Evolutionary conservation across 2,888 invertebrate genomes (phyloP), one percentile per base, ranked within the genome.

Genomic region (Chaetogeoica ovagalla): DNA sequence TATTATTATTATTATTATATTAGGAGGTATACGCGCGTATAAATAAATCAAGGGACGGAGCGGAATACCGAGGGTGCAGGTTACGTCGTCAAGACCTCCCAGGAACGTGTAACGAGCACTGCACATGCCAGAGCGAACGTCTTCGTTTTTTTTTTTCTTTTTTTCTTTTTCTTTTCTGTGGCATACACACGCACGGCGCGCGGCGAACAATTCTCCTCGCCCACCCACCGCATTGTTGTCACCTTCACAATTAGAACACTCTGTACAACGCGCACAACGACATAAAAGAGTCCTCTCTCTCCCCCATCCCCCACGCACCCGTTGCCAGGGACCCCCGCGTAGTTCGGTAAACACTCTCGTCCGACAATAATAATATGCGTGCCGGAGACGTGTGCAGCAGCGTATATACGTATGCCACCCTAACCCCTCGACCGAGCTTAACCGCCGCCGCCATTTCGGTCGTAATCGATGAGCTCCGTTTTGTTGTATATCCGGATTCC

Each of bases 11-110:
- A 73, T 63, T 73, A 55, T 74, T 55, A 39, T 74, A 65, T 65
- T 55, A 39, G 62, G 55, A 21, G 37, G 23, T 21, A 52, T 60
- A 55, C 63, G n/a, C 30, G 52, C 39, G 7, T 7, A 9, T 43
- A 17, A 52, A 70, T 70, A 39, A 57, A 57, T 57, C 55, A 30
- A 48, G 19, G n/a, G 7, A 17, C 3, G 52, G 48, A 30, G 55
- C 57, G n/a, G 4, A 62, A 52, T n/a, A 48, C 62, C 19, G 30
- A 30, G 48, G 37, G 60, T 39, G 70, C 69, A 69, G 76, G 69
- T 77, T 77, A 62, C 77, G 77, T 77, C 77, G 77, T 77, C 60
- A 37, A 70, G 77, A 77, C 77, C 77, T 77, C 77, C 77, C 77
- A 77, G 69, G 48, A 77, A 69, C 37, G 11, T 48, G 21, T 17